These are phyloP conservation scores for Rhinoptilus africanus DNA, from an alignment of 2,113 vertebrate genomes.

Conservation along the genomic window DNA sequence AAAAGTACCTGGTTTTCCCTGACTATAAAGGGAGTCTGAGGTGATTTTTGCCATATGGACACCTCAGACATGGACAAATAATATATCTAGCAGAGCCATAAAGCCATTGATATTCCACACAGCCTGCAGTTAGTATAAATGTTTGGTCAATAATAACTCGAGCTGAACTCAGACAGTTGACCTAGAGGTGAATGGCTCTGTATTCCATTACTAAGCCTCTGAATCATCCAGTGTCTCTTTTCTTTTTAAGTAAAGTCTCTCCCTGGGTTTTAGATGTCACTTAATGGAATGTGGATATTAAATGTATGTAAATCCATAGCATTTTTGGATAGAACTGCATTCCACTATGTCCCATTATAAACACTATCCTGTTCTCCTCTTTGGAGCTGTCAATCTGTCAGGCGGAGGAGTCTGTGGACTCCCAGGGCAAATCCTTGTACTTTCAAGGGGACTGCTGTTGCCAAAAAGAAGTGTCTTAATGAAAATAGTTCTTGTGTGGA, in stretches of 20 bases:
- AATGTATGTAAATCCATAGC: slow-evolving; percentile 50
- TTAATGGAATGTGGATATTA: slow-evolving; percentile 45
- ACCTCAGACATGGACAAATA: slow-evolving; percentile 48
- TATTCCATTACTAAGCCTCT: slow-evolving; percentile 36
- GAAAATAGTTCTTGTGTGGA: background rate
- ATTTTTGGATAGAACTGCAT: slow-evolving; percentile 36
- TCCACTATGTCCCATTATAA: slow-evolving; percentile 36
- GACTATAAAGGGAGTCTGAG: slow-evolving; percentile 42
- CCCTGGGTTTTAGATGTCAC: slow-evolving; percentile 33
- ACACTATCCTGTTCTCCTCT: slow-evolving; percentile 24
- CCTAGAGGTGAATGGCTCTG: slow-evolving; percentile 56
- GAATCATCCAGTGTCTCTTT: slow-evolving; percentile 23
- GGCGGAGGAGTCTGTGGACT: background rate
- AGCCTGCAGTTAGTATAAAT: slow-evolving; percentile 60
- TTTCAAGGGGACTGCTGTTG: background rate
- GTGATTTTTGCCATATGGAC: slow-evolving; percentile 66
- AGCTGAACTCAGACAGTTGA: slow-evolving; percentile 55
- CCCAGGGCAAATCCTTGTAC: background rate
- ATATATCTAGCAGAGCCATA: slow-evolving; percentile 38
- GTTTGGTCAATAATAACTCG: slow-evolving; percentile 64
- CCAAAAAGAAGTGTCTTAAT: slow-evolving; percentile 23
- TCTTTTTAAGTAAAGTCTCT: background rate
- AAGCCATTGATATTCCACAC: slow-evolving; percentile 59
- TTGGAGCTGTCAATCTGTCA: slow-evolving; percentile 20
- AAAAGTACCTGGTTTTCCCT: slow-evolving; percentile 44